Conservation (phyloP, 2,888 invertebrate species). For the Heliconius charithonia region DNA sequence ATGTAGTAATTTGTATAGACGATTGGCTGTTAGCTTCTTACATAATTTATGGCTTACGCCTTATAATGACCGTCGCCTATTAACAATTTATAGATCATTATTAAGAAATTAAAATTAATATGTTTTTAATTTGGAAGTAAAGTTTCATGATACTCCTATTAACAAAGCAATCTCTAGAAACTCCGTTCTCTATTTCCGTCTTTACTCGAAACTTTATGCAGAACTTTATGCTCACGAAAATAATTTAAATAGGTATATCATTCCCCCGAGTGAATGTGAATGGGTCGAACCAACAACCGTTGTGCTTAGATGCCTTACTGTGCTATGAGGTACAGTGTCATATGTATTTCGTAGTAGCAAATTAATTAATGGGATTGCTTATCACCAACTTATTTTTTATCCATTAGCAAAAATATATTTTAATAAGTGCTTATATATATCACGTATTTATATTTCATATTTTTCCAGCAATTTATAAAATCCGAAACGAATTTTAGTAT, state of each 20-base stretch:
- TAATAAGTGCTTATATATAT: not conserved
- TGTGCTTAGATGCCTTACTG: not conserved
- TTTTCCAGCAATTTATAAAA: not conserved
- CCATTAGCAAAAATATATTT: not conserved
- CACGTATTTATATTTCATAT: not conserved
- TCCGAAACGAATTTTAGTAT: not conserved
- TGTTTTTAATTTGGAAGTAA: too few species aligned
- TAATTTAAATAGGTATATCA: not conserved
- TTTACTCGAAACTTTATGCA: not conserved
- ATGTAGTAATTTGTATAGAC: not conserved
- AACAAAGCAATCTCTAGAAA: too few species aligned
- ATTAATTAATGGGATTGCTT: not conserved
- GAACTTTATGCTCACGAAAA: not conserved
- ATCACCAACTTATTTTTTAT: not conserved
- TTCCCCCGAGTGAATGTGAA: not conserved
- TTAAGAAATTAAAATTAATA: too few species aligned
- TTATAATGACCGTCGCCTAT: too few species aligned
- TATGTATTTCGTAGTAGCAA: too few species aligned
- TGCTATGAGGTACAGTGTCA: not conserved
- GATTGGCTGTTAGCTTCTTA: constrained; percentile 16
- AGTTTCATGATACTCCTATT: too few species aligned
- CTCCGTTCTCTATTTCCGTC: too few species aligned
- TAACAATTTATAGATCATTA: not conserved
- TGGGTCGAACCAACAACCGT: not conserved
- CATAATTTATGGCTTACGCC: not conserved